A percentile compares a stretch with the other conserved stretches of the same genome.
phyloP scores from a whole-genome alignment of 2,888 invertebrate species.

The Acleris holmiana region DNA sequence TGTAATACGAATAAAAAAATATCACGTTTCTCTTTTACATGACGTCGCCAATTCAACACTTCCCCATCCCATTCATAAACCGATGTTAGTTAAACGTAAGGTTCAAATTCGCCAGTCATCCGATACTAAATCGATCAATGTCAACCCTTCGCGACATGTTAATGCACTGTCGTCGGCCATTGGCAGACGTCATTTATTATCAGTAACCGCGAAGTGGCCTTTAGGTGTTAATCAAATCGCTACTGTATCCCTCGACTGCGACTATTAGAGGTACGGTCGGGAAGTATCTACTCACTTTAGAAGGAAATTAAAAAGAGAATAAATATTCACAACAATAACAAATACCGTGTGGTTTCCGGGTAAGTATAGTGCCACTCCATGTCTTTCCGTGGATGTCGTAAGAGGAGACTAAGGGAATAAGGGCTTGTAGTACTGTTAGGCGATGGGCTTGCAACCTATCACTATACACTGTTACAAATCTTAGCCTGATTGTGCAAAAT shows the following conservation, averaged over 20 bases:
- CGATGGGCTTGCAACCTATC: too few species aligned
- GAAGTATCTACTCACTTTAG: too few species aligned
- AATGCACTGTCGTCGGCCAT: constrained; percentile 33
- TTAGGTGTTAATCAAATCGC: constrained; percentile 26
- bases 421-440: too few species aligned
- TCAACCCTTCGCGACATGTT: constrained; percentile 36
- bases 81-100: constrained; percentile 1
- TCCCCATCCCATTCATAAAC: not conserved
- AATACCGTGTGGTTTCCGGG: too few species aligned
- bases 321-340: too few species aligned
- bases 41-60: not conserved
- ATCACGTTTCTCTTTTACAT: not conserved
- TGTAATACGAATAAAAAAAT: too few species aligned
- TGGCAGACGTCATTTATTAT: constrained; percentile 33
- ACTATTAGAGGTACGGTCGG: not conserved
- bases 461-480: too few species aligned
- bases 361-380: too few species aligned
- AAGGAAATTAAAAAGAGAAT: too few species aligned
- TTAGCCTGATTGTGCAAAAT: too few species aligned
- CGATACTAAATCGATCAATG: constrained; percentile 28
- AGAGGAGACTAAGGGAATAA: too few species aligned
- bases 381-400: too few species aligned
- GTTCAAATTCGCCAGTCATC: constrained; percentile 16
- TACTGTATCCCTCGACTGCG: not conserved
- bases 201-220: constrained; percentile 19